These are phyloP conservation scores for Lucifuga dentata DNA, from an alignment of 2,113 vertebrate species.

Conservation along the genomic window DNA sequence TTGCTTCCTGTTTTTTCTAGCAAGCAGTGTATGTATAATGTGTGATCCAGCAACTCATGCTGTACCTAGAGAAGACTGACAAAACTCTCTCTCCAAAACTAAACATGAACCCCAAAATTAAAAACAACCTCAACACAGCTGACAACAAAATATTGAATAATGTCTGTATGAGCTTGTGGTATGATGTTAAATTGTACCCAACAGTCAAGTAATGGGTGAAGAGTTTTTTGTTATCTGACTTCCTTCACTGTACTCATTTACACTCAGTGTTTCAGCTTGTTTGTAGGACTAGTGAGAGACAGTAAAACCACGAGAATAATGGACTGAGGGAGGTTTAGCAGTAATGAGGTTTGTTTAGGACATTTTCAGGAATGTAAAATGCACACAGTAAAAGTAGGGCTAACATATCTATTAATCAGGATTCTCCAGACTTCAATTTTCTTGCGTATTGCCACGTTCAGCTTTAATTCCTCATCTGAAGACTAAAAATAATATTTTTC, in stretches of 20 bases:
- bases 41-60: not conserved
- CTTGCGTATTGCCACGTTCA: no score
- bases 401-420: no score
- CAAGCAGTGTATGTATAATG: not conserved
- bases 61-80: not conserved
- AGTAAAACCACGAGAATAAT: no score
- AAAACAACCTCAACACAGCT: not conserved
- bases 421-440: no score
- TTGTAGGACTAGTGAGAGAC: not conserved
- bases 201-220: not conserved
- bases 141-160: not conserved
- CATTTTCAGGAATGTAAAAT: no score
- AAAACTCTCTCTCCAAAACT: not conserved
- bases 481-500: no score
- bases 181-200: not conserved
- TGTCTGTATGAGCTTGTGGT: slow-evolving; percentile 14
- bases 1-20: slow-evolving; percentile 29
- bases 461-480: no score
- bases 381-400: no score
- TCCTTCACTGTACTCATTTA: not conserved
- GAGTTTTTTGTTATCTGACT: no score
- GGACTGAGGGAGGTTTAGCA: no score
- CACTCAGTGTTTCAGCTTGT: not conserved
- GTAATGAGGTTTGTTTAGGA: no score
- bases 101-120: slow-evolving; percentile 16